Evolutionary conservation across 92 coral and sea anemone species (phyloP).

Genomic region (Plumapathes pennacea): DNA sequence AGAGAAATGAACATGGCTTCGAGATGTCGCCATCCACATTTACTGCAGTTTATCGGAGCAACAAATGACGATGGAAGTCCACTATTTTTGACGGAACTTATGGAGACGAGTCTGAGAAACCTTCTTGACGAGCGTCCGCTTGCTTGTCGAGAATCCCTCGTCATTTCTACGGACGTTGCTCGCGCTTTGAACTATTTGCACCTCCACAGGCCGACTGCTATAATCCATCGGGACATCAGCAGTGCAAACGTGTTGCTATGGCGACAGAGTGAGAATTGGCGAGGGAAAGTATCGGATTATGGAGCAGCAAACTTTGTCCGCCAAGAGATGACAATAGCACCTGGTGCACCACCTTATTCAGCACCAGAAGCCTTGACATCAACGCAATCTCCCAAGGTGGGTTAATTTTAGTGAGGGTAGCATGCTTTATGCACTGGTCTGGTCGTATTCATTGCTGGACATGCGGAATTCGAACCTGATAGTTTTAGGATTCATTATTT

Average conservation of each 20-base stretch:
- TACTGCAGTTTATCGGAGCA: constrained; percentile 84
- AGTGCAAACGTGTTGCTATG: constrained; percentile 88
- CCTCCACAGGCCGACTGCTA: constrained; percentile 63
- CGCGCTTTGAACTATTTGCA: constrained; percentile 79
- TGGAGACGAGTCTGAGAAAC: constrained; percentile 65
- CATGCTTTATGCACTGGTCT: too few species aligned
- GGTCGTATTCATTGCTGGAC: too few species aligned
- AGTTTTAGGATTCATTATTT: too few species aligned
- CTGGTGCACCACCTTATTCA: constrained; percentile 76
- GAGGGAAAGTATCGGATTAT: constrained; percentile 85
- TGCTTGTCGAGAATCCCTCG: constrained; percentile 25
- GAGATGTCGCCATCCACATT: constrained; percentile 80
- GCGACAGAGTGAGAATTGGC: constrained; percentile 65
- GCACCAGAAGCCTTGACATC: constrained; percentile 82
- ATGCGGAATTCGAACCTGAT: too few species aligned
- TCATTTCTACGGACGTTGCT: constrained; percentile 61
- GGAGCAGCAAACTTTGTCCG: constrained; percentile 86
- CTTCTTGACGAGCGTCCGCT: constrained; percentile 57
- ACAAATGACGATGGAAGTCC: constrained; percentile 72
- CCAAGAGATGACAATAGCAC: constrained; percentile 69
- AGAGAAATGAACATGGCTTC: constrained; percentile 90
- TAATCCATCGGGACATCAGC: constrained; percentile 86
- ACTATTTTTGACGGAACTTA: constrained; percentile 71
- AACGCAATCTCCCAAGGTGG: constrained; percentile 75
- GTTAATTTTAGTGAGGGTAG: too few species aligned